Percentiles rank a stretch among this genome's conserved stretches.
Conservation (phyloP, 2,113 vertebrate genomes). For the Anser cygnoides region DNA sequence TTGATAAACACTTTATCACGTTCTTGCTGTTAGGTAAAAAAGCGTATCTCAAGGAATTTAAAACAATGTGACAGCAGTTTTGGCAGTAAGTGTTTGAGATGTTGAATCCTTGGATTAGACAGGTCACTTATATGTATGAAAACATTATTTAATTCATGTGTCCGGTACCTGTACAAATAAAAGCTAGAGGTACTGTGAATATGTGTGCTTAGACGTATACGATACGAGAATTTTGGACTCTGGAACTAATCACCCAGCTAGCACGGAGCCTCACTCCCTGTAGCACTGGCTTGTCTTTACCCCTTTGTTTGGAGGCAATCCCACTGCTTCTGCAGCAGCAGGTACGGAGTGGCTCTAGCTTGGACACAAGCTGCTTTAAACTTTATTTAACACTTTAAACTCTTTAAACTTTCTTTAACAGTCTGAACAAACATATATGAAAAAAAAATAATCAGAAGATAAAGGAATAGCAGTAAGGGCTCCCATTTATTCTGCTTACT, state of each 20-base stretch:
- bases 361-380: not conserved
- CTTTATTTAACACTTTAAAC: no score
- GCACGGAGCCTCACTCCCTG: fast-evolving
- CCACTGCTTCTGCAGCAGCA: not conserved
- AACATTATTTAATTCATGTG: not conserved
- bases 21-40: constrained; percentile 44
- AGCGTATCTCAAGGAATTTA: constrained; percentile 27
- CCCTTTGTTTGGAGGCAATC: not conserved
- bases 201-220: not conserved
- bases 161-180: not conserved
- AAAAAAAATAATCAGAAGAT: fast-evolving
- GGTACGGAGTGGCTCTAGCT: not conserved
- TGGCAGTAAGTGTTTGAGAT: not conserved
- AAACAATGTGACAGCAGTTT: constrained; percentile 1
- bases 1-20: constrained; percentile 54
- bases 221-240: not conserved
- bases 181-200: not conserved
- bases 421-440: not conserved
- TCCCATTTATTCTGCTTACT: not conserved
- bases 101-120: not conserved
- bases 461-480: not conserved
- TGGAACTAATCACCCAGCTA: not conserved
- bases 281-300: not conserved
- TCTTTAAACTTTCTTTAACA: not conserved
- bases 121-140: not conserved